Evolutionary conservation across 2,797 vertebrate genomes (phyloP), one percentile per base, ranked within the genome.

Genomic region (Chiroxiphia lanceolata): DNA sequence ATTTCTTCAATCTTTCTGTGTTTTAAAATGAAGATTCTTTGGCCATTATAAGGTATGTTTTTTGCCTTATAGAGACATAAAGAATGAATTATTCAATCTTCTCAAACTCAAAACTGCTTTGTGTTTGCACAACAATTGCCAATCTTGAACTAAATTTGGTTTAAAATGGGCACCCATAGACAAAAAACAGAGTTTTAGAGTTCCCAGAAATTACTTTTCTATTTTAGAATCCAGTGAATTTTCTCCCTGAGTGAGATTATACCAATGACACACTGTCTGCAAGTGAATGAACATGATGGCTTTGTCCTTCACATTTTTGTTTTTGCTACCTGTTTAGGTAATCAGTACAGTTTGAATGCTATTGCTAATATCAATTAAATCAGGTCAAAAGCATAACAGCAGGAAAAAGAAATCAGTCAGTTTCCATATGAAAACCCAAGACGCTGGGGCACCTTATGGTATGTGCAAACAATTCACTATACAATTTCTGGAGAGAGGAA

Each of bases 401-500:
- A 96, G 94, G 96, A 92, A 91, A 89, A 95, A 92, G 87, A 96
- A 89, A 97, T 97, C 96, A 97, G 91, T 83, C 96, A 97, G 96
- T 95, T 97, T 96, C 91, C 87, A 90, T 93, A 95, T 65, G 92
- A 98, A 98, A 98, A 92, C 98, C 97, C 98, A 96, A 97, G 98
- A 97, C 95, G 18, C 93, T 75, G 64, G 92, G 93, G 88, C 92
- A 97, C 98, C 98, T 98, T 98, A 98, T 98, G 98, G 95, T 97
- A 94, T 93, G 97, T 97, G 98, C 96, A 97, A 97, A 98, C 97
- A 98, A 98, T 97, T 97, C 97, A 97, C 98, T 96, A 89, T 95
- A 98, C 96, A 98, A 98, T 98, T 98, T 98, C 97, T 98, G 96
- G 91, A 97, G 97, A 98, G 97, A 97, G 75, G 70, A 97, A 97